Evolutionary conservation across 23 tunicate species (phyloP), one percentile per base, ranked within the genome.

Genomic region (Clavelina lepadiformis): DNA sequence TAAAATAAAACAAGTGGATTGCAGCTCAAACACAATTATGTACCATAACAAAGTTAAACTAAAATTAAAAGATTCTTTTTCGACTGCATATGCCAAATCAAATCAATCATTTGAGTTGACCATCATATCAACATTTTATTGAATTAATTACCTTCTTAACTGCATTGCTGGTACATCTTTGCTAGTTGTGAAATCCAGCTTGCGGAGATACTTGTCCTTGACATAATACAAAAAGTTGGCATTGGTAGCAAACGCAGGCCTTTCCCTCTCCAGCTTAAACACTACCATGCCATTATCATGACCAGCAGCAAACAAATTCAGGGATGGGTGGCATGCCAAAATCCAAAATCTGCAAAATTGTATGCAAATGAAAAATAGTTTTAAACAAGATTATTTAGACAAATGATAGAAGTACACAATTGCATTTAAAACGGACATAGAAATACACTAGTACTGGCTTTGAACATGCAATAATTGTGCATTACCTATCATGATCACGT

Each of bases 301-400:
- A 13, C 98, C 98, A 36, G 98, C 98, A 38, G 98, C 98, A 69
- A 93, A 93, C 45, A 93, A 52, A 49, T 93, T 93, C 32, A 93
- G 63, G 34, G 94, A 73, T 20, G 98, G 98, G 57, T 93, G 98
- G 75, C 93, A 84, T 11, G 88, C 55, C 64, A 93, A 35, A 46
- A 93, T 85, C 98, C 98, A 93, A 61, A 80, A 85, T 51, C 98
- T 89, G 55, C 3, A 55, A 71, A 26, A 13, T 28, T 24, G 61
- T 11, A 55, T 55, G 25, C 11, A 21, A n/a, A 55, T 55, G 28
- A 55, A 20, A 55, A 55, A 55, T 55, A 21, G 25, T 8, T 8
- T 15, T 45, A 45, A 18, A 45, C 18, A 15, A 45, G 15, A 45
- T 15, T 13, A 45, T 45, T 45, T 13, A 18, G 18, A 44, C 15